phyloP scores from a whole-genome alignment of 2,113 vertebrate species.

The Mobula birostris region DNA sequence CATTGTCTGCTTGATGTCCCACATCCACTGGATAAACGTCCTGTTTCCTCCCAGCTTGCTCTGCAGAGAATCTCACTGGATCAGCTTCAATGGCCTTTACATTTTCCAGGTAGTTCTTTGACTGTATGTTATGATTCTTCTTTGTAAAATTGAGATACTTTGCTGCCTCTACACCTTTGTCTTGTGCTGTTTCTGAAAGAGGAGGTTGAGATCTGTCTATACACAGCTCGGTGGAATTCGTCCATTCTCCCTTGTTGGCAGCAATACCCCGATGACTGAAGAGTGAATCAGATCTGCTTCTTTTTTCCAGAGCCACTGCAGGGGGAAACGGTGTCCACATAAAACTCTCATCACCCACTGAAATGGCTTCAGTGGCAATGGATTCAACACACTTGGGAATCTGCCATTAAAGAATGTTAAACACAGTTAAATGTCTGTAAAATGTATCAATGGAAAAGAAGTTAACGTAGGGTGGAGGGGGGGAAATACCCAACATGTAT shows the following conservation, averaged over 20 bases:
- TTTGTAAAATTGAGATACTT: not conserved
- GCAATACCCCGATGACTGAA: not conserved
- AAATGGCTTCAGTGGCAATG: not conserved
- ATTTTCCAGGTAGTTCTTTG: not conserved
- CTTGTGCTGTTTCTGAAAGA: not conserved
- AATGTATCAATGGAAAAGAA: not conserved
- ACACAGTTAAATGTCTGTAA: not conserved
- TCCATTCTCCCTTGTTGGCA: not conserved
- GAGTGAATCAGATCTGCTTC: not conserved
- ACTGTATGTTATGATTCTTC: not conserved
- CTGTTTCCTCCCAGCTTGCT: not conserved
- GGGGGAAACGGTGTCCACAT: slow-evolving; percentile 21
- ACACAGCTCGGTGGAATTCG: not conserved
- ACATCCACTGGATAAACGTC: not conserved
- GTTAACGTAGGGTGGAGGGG: too few species aligned
- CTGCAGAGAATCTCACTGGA: not conserved
- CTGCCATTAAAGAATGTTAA: not conserved
- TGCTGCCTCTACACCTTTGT: not conserved
- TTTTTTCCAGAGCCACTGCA: not conserved
- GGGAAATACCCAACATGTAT: not conserved
- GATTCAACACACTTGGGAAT: not conserved
- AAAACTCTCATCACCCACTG: not conserved
- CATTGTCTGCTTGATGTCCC: not conserved
- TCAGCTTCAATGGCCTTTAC: not conserved
- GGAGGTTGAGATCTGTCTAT: not conserved